phyloP scores from a whole-genome alignment of 1,140 invertebrate genomes.

The Cotesia vestalis region DNA sequence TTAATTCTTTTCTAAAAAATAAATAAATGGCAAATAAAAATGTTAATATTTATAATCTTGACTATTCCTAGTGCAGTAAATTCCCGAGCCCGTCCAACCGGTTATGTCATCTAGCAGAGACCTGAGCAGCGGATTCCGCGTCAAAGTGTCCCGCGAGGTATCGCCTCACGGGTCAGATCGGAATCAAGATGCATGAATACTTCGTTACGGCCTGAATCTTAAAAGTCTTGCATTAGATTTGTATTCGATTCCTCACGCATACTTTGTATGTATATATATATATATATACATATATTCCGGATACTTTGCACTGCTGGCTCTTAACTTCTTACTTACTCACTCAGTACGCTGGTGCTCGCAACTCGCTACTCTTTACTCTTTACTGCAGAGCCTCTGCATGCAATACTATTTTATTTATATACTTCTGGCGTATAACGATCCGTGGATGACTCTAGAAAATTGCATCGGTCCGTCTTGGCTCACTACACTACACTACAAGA shows the following conservation, averaged over 20 bases:
- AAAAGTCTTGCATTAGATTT: background rate
- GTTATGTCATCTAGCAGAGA: constrained; percentile 39
- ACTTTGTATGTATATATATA: background rate
- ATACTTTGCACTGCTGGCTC: too few species aligned
- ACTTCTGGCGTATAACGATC: constrained; percentile 34
- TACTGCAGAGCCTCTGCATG: constrained; percentile 12
- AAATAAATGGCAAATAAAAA: too few species aligned
- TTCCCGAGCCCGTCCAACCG: constrained; percentile 7
- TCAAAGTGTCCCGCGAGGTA: constrained; percentile 24
- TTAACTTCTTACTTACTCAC: constrained; percentile 3
- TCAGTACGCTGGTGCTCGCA: too few species aligned
- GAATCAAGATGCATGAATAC: constrained; percentile 41
- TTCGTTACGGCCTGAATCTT: constrained; percentile 37
- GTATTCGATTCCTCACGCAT: constrained; percentile 2
- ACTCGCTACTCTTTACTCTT: too few species aligned
- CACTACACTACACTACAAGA: too few species aligned
- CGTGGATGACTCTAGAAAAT: constrained; percentile 35
- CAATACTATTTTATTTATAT: constrained; percentile 22
- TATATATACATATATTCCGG: too few species aligned
- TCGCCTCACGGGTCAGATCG: constrained; percentile 39
- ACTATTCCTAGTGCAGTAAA: background rate
- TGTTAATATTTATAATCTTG: too few species aligned
- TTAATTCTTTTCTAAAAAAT: too few species aligned
- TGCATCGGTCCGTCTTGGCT: too few species aligned
- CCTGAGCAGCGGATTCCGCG: background rate